Conservation (phyloP, 2,888 invertebrate species). For the Rutpela maculata region DNA sequence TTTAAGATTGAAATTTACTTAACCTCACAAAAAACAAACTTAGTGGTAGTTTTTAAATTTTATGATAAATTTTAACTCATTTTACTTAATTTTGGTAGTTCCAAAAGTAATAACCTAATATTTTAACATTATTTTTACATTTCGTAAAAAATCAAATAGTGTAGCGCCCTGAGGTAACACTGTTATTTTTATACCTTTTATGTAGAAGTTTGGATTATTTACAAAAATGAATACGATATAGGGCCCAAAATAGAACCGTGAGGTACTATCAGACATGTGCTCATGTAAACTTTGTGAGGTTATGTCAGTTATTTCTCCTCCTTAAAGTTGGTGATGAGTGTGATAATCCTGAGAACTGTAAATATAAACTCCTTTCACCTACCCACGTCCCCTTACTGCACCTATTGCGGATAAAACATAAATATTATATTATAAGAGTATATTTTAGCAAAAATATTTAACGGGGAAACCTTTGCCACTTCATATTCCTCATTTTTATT, state of each 20-base stretch:
- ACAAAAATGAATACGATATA: too few species aligned
- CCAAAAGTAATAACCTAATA: too few species aligned
- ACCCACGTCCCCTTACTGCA: constrained; percentile 8
- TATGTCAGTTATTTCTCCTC: neutral
- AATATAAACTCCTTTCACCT: neutral
- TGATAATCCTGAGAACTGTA: neutral
- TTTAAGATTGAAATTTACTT: neutral
- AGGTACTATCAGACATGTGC: too few species aligned
- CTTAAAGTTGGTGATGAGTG: neutral
- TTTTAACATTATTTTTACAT: too few species aligned
- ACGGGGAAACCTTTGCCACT: constrained; percentile 11
- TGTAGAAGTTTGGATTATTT: too few species aligned
- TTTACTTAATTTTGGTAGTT: too few species aligned
- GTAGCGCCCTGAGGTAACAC: too few species aligned
- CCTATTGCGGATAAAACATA: neutral
- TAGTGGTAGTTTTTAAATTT: too few species aligned
- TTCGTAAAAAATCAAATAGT: too few species aligned
- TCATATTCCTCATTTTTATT: constrained; percentile 54
- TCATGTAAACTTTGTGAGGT: neutral
- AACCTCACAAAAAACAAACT: neutral
- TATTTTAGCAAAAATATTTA: constrained; percentile 13
- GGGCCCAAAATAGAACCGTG: too few species aligned
- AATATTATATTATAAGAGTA: constrained; percentile 11
- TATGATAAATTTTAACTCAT: too few species aligned
- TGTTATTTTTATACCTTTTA: too few species aligned